Conservation (phyloP, 1,140 invertebrate species). For the Diploscapter pachys region DNA sequence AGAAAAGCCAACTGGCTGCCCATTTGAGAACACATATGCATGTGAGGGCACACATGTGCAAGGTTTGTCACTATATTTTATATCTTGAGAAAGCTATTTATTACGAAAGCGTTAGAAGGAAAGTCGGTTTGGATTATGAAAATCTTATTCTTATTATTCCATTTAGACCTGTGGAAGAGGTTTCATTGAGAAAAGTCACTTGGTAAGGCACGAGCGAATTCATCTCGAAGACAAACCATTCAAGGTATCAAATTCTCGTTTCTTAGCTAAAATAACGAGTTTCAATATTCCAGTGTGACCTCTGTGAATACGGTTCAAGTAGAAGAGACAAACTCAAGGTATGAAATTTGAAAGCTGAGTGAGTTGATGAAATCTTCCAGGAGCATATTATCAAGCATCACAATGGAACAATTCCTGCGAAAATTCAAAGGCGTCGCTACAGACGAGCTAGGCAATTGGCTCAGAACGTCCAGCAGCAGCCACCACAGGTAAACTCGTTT, state of each 20-base stretch:
- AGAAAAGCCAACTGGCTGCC: slow-evolving; percentile 69
- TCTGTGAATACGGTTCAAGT: slow-evolving; percentile 69
- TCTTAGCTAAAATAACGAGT: no score
- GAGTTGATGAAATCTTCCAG: neutral
- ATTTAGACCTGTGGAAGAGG: slow-evolving; percentile 65
- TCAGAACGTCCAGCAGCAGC: no score
- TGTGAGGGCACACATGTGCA: slow-evolving; percentile 68
- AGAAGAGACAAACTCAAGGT: slow-evolving; percentile 69
- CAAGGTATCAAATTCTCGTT: slow-evolving; percentile 25
- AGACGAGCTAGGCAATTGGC: slow-evolving; percentile 34
- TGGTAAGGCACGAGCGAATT: slow-evolving; percentile 68
- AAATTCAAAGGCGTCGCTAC: slow-evolving; percentile 30
- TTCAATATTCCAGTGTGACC: slow-evolving; percentile 53
- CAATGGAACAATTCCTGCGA: slow-evolving; percentile 30
- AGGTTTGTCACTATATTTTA: slow-evolving; percentile 15
- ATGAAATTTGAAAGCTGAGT: neutral
- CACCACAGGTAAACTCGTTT: no score
- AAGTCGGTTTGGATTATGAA: neutral
- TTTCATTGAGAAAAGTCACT: slow-evolving; percentile 71
- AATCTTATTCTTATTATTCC: neutral
- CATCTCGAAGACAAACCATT: slow-evolving; percentile 63
- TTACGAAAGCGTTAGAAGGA: no score
- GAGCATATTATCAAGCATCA: slow-evolving; percentile 70
- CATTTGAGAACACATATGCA: slow-evolving; percentile 69
- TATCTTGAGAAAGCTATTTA: no score